phyloP scores from a whole-genome alignment of 1,140 invertebrate genomes.

The Bilobella aurantiaca region DNA sequence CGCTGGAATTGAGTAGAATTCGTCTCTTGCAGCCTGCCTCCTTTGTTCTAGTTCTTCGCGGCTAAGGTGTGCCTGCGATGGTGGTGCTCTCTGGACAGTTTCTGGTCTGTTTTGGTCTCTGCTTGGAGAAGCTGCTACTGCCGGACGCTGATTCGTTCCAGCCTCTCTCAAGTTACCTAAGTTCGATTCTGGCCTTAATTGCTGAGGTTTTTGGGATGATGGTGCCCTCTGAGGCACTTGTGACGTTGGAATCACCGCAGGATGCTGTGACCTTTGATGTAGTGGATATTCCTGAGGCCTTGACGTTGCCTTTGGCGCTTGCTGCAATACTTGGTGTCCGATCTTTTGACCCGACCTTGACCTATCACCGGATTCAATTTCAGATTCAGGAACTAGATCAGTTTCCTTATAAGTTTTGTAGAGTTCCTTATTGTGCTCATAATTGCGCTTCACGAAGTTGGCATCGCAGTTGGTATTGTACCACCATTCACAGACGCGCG shows the following conservation, averaged over 20 bases:
- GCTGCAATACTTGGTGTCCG: too few relatives aligned
- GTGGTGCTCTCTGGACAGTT: background rate
- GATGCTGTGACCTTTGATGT: background rate
- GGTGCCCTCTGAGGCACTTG: background rate
- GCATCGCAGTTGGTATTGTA: conserved; percentile 62
- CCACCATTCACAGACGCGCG: conserved; percentile 86
- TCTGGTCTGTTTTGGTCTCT: background rate
- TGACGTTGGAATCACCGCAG: background rate
- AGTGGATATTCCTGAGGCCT: background rate
- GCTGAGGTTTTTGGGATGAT: background rate
- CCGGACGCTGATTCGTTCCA: background rate
- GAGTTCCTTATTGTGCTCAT: conserved; percentile 28
- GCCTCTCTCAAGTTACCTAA: background rate
- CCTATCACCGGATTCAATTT: background rate
- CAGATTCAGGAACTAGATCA: background rate
- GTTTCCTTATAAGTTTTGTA: conserved; percentile 16
- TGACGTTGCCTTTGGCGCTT: background rate
- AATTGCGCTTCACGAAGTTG: conserved; percentile 21
- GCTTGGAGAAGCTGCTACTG: background rate
- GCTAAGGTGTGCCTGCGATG: background rate
- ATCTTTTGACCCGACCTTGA: too few relatives aligned
- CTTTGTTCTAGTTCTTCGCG: conserved; percentile 3
- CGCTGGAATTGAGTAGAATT: conserved; percentile 1
- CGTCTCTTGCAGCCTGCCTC: background rate
- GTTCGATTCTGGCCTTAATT: background rate